Evolutionary conservation across 2,888 invertebrate genomes (phyloP).

Genomic region (Ochropacha duplaris): DNA sequence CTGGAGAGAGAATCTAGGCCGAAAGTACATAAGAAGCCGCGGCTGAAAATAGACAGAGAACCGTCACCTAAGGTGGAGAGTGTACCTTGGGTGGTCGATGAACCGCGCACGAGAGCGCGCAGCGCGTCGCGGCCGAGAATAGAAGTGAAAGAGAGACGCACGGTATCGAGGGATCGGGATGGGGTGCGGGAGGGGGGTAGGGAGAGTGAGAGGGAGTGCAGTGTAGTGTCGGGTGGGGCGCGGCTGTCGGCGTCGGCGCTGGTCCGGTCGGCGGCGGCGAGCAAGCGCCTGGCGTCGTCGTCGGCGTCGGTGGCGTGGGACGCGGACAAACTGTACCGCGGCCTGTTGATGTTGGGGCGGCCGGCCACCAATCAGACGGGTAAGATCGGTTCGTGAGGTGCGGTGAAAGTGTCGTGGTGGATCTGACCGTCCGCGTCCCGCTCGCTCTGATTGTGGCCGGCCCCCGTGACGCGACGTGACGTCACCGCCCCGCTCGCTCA

Average conservation of each 20-base stretch:
- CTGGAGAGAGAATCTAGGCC: slow-evolving; percentile 1
- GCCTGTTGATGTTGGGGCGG: slow-evolving; percentile 62
- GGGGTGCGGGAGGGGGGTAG: background rate
- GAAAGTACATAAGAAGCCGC: background rate
- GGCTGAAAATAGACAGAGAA: background rate
- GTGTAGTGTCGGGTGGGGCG: slow-evolving; percentile 34
- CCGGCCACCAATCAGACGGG: slow-evolving; percentile 83
- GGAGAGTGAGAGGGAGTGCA: background rate
- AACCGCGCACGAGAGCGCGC: background rate
- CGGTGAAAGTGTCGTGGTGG: slow-evolving; percentile 76
- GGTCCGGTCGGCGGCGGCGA: slow-evolving; percentile 38
- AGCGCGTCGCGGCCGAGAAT: background rate
- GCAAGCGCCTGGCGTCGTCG: slow-evolving; percentile 46
- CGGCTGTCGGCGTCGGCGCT: slow-evolving; percentile 51
- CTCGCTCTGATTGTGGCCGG: slow-evolving; percentile 24
- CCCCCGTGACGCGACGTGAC: background rate
- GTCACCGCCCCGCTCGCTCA: slow-evolving; percentile 37
- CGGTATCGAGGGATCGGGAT: background rate
- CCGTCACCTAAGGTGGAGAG: background rate
- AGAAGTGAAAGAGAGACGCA: background rate
- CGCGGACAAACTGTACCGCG: slow-evolving; percentile 75
- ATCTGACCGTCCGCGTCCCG: slow-evolving; percentile 45
- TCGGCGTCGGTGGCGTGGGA: slow-evolving; percentile 60
- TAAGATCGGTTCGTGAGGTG: slow-evolving; percentile 70
- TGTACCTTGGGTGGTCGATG: background rate